Base-by-base conservation (phyloP, 2,888 invertebrate species). In the Drosophila greeni region DNA sequence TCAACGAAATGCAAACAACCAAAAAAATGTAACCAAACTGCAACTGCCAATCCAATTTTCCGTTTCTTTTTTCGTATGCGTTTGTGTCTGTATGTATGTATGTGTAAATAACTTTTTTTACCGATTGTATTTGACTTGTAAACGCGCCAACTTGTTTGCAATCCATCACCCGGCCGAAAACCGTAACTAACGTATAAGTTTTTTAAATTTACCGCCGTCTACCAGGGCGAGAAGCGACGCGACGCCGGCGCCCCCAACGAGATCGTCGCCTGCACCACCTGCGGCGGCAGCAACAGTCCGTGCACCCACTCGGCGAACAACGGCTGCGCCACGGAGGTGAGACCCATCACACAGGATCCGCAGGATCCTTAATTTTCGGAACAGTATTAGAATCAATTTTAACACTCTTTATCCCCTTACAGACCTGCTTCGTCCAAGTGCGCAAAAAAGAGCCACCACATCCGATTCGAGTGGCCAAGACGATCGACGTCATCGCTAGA, bases 401-500 rank as follows among this genome's bases (percentile, higher is more conserved):
- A 8, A 42, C 9, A 1, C 9, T n/a, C 31, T 11, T 8, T 1
- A 86, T 90, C 91, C 79, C 91, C 91, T 76, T 91, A 76, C 92
- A 94, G 94, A 92, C 93, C 89, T 93, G 93, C 90, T 92, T 93
- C 91, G 94, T 93, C 87, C 94, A 95, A 93, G 93, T 95, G 88
- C 93, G 95, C 87, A 95, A 95, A 91, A 95, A 95, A 90, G 95
- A 96, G 89, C 95, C 95, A 70, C 95, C 96, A 48, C 96, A 96
- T 90, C 96, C 96, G 68, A 96, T 96, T 86, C 92, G 96, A 84
- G 95, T 97, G 86, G 97, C 97, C 82, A 97, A 97, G 91, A 96
- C 96, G 67, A 97, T 97, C 89, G 96, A 97, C 91, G 96, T 96
- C 84, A 96, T 97, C 88, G 96, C 97, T 68, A 93, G 97, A 89